A percentile compares a stretch with the other conserved stretches of the same genome.
Evolutionary conservation across 2,888 invertebrate genomes (phyloP).

Genomic region (Drosophila birchii): DNA sequence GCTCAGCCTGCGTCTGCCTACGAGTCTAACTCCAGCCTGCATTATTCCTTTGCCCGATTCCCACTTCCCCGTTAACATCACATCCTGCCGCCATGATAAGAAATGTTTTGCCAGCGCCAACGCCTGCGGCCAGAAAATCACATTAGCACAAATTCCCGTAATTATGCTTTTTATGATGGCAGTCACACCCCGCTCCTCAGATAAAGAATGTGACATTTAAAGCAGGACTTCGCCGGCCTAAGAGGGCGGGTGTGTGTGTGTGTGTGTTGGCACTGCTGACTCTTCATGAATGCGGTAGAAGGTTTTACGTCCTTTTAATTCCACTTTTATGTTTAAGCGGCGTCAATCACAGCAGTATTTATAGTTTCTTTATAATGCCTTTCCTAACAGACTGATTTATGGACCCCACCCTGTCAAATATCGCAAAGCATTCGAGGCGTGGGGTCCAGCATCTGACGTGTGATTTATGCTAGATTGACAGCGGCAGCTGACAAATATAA

Average conservation of each 20-base stretch:
- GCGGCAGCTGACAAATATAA: constrained; percentile 7
- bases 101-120: constrained; percentile 58
- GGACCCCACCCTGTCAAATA: constrained; percentile 9
- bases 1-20: constrained; percentile 50
- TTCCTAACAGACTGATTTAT: constrained; percentile 35
- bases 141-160: constrained; percentile 82
- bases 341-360: constrained; percentile 67
- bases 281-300: constrained; percentile 51
- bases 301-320: constrained; percentile 69
- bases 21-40: constrained; percentile 24
- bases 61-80: constrained; percentile 28
- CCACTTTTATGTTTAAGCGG: constrained; percentile 62
- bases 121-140: constrained; percentile 80
- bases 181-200: constrained; percentile 44
- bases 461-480: constrained; percentile 35
- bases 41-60: constrained; percentile 19
- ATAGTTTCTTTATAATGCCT: constrained; percentile 52
- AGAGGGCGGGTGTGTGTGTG: constrained; percentile 2
- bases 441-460: constrained; percentile 13
- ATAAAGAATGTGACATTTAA: constrained; percentile 17
- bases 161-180: constrained; percentile 79
- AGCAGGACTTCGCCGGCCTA: constrained; percentile 24
- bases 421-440: constrained; percentile 3
- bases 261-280: constrained; percentile 42
- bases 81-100: constrained; percentile 68